Percentiles rank a stretch among this genome's conserved stretches.
These are phyloP conservation scores for Nasalis larvatus DNA, from an alignment of 2,113 vertebrate genomes.

Conservation along the genomic window DNA sequence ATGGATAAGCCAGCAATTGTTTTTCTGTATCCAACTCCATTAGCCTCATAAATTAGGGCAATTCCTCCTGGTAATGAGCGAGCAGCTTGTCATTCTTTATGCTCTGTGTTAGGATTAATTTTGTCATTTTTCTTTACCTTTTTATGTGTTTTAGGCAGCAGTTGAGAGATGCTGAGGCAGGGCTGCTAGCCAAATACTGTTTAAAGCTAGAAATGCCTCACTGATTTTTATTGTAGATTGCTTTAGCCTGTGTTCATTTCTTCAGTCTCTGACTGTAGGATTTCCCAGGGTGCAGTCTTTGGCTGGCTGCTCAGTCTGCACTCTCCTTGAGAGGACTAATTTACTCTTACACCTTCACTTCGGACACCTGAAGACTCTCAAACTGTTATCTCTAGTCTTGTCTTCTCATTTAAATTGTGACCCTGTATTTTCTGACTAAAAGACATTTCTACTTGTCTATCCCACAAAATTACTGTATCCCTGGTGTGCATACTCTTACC, in stretches of 20 bases:
- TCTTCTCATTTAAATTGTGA: neutral
- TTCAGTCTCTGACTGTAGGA: neutral
- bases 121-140: conserved; percentile 38
- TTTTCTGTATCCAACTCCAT: conserved; percentile 32
- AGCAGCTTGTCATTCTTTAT: neutral
- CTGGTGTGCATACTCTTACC: neutral
- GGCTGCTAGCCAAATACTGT: conserved; percentile 12
- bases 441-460: neutral
- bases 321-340: neutral
- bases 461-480: neutral
- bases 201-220: conserved; percentile 39
- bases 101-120: neutral
- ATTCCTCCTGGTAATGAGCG: neutral
- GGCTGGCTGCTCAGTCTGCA: neutral
- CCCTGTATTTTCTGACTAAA: neutral
- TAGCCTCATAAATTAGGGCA: neutral
- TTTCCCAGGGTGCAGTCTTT: conserved; percentile 5
- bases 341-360: neutral
- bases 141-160: conserved; percentile 17
- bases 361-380: neutral
- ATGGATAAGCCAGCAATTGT: neutral
- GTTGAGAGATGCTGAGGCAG: conserved; percentile 22
- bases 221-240: conserved; percentile 34
- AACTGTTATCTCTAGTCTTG: neutral
- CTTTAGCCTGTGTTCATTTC: neutral